Percentiles rank a stretch among this genome's conserved stretches.
Conservation (phyloP, 2,888 invertebrate genomes). For the Spatulosminthurus flaviceps region DNA sequence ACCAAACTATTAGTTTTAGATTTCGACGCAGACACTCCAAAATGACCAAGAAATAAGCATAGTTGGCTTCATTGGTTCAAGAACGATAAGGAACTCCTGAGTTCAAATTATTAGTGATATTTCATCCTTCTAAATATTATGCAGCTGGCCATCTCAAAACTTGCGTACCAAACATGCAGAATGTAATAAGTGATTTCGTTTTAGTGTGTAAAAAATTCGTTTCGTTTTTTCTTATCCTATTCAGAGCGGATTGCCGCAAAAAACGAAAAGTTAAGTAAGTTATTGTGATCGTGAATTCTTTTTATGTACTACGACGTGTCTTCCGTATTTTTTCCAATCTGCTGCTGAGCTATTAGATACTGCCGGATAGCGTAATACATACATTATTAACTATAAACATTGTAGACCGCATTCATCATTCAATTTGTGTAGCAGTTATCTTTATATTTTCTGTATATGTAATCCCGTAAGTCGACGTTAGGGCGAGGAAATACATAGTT, state of each 20-base stretch:
- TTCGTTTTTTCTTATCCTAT: neutral
- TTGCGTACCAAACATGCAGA: constrained; percentile 6
- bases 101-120: constrained; percentile 40
- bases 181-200: constrained; percentile 16
- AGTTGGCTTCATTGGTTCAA: constrained; percentile 21
- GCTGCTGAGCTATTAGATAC: neutral
- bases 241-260: neutral
- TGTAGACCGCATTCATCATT: neutral
- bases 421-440: neutral
- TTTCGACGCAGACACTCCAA: constrained; percentile 79
- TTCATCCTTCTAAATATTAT: constrained; percentile 23
- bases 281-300: neutral
- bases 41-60: constrained; percentile 12
- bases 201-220: neutral
- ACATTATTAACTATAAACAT: neutral
- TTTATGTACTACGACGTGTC: constrained; percentile 15
- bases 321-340: constrained; percentile 22
- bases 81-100: constrained; percentile 6
- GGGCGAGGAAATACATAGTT: constrained; percentile 8
- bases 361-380: neutral
- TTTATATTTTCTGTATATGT: constrained; percentile 6
- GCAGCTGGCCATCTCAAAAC: constrained; percentile 32
- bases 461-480: neutral
- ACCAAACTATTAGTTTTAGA: constrained; percentile 97
- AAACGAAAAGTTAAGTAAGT: neutral